A percentile compares a stretch with the other conserved stretches of the same genome.
phyloP scores from a whole-genome alignment of 2,113 vertebrate species.

The Conger conger region DNA sequence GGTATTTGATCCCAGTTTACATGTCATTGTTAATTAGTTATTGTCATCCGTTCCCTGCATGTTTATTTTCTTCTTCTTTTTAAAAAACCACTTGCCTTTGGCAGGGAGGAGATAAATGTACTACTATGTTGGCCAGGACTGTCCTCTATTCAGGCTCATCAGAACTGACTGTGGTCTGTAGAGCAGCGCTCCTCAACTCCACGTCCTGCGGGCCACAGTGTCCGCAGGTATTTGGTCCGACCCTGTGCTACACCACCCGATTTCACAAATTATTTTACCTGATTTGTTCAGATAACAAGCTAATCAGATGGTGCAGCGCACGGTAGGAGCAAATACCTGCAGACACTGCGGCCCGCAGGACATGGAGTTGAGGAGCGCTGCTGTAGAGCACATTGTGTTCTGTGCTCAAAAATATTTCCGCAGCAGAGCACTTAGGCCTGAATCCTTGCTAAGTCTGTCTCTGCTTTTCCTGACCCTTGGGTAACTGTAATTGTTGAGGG shows the following conservation, averaged over 20 bases:
- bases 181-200: too few species aligned
- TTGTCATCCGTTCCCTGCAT: neutral
- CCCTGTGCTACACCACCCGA: too few species aligned
- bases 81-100: neutral
- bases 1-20: neutral
- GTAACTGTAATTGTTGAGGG: neutral
- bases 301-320: too few species aligned
- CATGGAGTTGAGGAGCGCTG: too few species aligned
- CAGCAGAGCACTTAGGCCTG: slow-evolving; percentile 23
- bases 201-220: too few species aligned
- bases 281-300: too few species aligned
- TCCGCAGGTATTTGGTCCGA: too few species aligned
- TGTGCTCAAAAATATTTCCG: slow-evolving; percentile 24
- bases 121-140: slow-evolving; percentile 17
- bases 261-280: too few species aligned
- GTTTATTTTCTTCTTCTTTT: neutral
- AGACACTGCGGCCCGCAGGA: too few species aligned
- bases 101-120: slow-evolving; percentile 35
- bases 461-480: slow-evolving; percentile 2
- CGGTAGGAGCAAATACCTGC: too few species aligned
- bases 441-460: slow-evolving; percentile 30
- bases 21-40: neutral
- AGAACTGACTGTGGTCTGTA: slow-evolving; percentile 17
- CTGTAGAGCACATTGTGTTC: neutral
- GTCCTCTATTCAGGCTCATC: slow-evolving; percentile 24